Base-by-base conservation (phyloP, 2,888 invertebrate genomes). In the Drosophila limbata region DNA sequence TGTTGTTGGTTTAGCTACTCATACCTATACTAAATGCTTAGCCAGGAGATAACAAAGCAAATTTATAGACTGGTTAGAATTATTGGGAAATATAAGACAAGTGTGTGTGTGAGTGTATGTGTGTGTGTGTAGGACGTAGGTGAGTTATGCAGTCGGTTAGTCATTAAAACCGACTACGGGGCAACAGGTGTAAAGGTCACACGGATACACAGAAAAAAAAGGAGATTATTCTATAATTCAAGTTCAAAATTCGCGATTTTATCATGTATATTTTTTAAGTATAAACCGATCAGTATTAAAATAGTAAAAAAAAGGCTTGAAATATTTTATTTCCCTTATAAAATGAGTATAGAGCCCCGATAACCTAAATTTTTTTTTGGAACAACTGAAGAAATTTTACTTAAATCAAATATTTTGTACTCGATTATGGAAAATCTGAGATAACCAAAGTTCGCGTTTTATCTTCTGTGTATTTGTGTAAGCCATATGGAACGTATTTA, bases 71-170 rank as follows among this genome's bases (percentile, higher is more conserved):
- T 40, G 55, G 47, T 31, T 64, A 61, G 64, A 65, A 59, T 55
- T 69, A 69, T 77, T 73, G 79, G 77, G 79, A 81, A 83, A 81
- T 56, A 69, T 28, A 68, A 56, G 45, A 39, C 39, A 59, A 64
- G 21, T n/a, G 37, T 44, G 17, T n/a, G 19, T 19, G 13, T 44
- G 15, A 21, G 21, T 25, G 5, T 5, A 3, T 17, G 13, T 17
- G 13, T 19, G 17, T 42, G 11, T 28, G 45, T 35, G 13, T 13
- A 13, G 5, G 15, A 64, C 45, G 48, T 52, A 57, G 47, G 28
- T 25, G 47, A 48, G 64, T 75, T 69, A 68, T 67, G 64, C 67
- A 62, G 39, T 59, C 25, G 45, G 39, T 83, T 85, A 83, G 76
- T 83, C 82, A 83, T 66, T 53, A 57, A 61, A 61, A 59, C 45